These are phyloP conservation scores for Eristalis intricaria DNA, from an alignment of 2,888 invertebrate genomes.

Conservation along the genomic window DNA sequence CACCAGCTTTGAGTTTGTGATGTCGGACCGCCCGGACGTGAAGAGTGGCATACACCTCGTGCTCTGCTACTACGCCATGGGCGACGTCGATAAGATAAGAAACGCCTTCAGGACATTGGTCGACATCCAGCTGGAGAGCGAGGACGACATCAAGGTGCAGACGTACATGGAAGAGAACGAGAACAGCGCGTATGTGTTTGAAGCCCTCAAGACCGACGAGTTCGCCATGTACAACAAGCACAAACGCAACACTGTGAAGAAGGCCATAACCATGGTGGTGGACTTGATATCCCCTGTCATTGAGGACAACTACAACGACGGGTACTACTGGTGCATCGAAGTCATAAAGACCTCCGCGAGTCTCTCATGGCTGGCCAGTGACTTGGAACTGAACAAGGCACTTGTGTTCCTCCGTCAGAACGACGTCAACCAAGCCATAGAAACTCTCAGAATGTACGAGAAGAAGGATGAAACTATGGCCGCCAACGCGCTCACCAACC, in stretches of 20 bases:
- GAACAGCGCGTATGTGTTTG: slow-evolving; percentile 83
- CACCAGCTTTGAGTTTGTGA: slow-evolving; percentile 98
- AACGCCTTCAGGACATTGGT: slow-evolving; percentile 94
- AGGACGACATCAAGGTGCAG: slow-evolving; percentile 89
- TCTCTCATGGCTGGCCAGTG: slow-evolving; percentile 90
- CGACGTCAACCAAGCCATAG: slow-evolving; percentile 90
- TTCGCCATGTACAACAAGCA: slow-evolving; percentile 88
- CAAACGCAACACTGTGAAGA: slow-evolving; percentile 88
- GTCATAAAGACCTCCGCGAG: slow-evolving; percentile 92
- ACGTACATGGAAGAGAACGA: slow-evolving; percentile 76
- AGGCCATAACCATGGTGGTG: slow-evolving; percentile 91
- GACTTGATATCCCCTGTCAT: slow-evolving; percentile 94
- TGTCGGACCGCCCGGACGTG: slow-evolving; percentile 96
- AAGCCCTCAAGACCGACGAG: slow-evolving; percentile 89
- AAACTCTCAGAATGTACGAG: slow-evolving; percentile 92
- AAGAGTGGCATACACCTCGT: slow-evolving; percentile 94
- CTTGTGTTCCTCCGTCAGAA: slow-evolving; percentile 91
- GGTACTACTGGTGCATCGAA: slow-evolving; percentile 94
- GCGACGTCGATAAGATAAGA: slow-evolving; percentile 96
- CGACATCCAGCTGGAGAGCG: slow-evolving; percentile 91
- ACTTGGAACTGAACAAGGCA: slow-evolving; percentile 95
- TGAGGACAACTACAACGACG: slow-evolving; percentile 86
- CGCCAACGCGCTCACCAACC: slow-evolving; percentile 91
- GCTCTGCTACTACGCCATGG: slow-evolving; percentile 93
- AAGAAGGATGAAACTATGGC: slow-evolving; percentile 92